phyloP scores from a whole-genome alignment of 2,888 invertebrate species.

The Amiota mariae region DNA sequence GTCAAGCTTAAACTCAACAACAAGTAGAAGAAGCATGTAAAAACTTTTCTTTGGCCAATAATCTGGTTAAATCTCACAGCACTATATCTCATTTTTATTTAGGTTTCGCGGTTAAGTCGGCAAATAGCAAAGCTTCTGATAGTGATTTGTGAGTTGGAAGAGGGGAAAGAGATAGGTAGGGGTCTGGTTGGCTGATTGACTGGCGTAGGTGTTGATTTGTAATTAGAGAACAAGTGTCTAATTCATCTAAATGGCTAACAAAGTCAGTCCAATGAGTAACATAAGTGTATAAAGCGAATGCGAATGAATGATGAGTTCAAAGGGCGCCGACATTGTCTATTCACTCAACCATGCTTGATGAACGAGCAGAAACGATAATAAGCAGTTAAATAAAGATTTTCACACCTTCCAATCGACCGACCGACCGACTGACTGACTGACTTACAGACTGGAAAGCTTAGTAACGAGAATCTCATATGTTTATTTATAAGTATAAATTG shows the following conservation, averaged over 20 bases:
- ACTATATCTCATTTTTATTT: too few species aligned
- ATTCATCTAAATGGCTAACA: slow-evolving; percentile 29
- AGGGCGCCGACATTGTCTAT: slow-evolving; percentile 35
- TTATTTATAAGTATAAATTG: neutral
- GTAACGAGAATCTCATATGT: neutral
- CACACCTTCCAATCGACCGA: slow-evolving; percentile 8
- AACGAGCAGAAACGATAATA: slow-evolving; percentile 50
- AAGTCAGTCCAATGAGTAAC: too few species aligned
- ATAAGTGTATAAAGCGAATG: neutral
- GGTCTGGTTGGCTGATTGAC: neutral
- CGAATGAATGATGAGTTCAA: slow-evolving; percentile 54
- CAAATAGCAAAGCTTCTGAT: slow-evolving; percentile 34
- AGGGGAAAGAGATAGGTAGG: too few species aligned
- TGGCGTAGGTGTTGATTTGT: slow-evolving; percentile 54
- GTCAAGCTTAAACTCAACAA: neutral
- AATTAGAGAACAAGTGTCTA: slow-evolving; percentile 64
- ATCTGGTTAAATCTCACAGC: neutral
- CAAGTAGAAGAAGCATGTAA: slow-evolving; percentile 21
- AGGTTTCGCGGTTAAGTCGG: slow-evolving; percentile 25
- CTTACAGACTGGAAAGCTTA: too few species aligned
- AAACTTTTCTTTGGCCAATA: slow-evolving; percentile 59
- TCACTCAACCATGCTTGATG: neutral
- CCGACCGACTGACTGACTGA: neutral
- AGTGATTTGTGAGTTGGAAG: slow-evolving; percentile 41
- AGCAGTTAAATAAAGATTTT: slow-evolving; percentile 46